These are phyloP conservation scores for Vespertilio murinus DNA, from an alignment of 2,797 vertebrate genomes.

Conservation along the genomic window DNA sequence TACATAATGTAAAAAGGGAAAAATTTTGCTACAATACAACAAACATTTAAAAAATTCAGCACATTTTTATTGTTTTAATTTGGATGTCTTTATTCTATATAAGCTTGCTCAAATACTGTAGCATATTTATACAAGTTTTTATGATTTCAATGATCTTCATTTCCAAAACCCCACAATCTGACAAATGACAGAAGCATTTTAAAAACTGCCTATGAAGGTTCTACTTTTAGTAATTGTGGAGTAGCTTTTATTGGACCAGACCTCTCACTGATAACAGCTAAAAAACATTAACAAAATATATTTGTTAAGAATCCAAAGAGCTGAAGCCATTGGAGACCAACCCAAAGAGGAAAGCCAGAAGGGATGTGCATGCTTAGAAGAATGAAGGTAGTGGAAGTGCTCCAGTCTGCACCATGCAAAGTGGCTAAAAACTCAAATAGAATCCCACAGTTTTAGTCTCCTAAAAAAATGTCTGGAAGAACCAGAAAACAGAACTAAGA, in stretches of 20 bases:
- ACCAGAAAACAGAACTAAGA: neutral
- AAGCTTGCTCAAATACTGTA: neutral
- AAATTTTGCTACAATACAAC: neutral
- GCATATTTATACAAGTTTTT: neutral
- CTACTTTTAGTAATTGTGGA: neutral
- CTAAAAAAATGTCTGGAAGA: neutral
- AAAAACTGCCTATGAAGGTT: neutral
- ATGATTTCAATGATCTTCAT: neutral
- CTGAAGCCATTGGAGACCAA: neutral
- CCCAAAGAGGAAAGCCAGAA: neutral
- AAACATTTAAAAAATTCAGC: constrained; percentile 33
- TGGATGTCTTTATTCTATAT: neutral
- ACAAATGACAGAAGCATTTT: neutral
- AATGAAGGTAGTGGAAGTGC: neutral
- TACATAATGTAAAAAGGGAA: neutral
- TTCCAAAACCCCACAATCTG: neutral
- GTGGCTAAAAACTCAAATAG: neutral
- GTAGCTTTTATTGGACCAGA: neutral
- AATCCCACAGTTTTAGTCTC: neutral
- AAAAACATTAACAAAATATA: neutral
- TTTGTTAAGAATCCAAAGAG: neutral
- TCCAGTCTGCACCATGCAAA: neutral
- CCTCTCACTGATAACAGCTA: neutral
- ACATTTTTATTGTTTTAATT: constrained; percentile 6
- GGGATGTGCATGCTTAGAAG: neutral